Conservation (phyloP, 2,113 vertebrate species). For the Ceuthmochares aereus region DNA sequence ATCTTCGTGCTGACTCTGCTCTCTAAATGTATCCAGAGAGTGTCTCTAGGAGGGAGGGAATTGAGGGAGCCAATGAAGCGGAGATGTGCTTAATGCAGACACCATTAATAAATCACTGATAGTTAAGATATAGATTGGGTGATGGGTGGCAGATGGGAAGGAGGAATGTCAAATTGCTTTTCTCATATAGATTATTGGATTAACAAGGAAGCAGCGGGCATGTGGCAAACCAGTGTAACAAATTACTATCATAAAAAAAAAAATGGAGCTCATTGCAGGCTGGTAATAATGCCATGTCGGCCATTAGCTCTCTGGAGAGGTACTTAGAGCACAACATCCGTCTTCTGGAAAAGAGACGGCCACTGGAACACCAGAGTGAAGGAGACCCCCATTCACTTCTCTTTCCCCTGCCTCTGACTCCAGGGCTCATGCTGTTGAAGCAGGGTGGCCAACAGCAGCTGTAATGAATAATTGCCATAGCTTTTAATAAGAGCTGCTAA, state of each 20-base stretch:
- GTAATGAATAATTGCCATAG: background rate
- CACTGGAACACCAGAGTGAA: conserved; percentile 58
- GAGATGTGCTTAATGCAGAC: conserved; percentile 77
- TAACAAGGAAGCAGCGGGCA: conserved; percentile 82
- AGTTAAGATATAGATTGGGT: conserved; percentile 85
- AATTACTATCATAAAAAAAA: conserved; percentile 81
- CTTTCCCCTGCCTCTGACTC: background rate
- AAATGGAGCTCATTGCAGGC: conserved; percentile 73
- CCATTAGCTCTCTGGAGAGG: conserved; percentile 76
- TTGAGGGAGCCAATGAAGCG: conserved; percentile 39
- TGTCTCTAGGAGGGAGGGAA: conserved; percentile 46
- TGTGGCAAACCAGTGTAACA: conserved; percentile 81
- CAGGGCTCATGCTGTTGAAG: background rate
- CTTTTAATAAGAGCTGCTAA: conserved; percentile 35
- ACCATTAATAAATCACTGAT: conserved; percentile 82
- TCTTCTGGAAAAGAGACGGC: conserved; percentile 72
- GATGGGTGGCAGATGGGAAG: conserved; percentile 83
- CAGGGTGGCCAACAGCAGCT: background rate
- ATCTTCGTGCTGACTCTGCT: conserved; percentile 40
- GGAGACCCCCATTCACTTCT: background rate
- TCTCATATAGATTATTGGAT: conserved; percentile 87
- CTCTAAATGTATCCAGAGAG: conserved; percentile 56
- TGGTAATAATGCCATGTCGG: conserved; percentile 74
- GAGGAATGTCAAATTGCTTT: conserved; percentile 83
- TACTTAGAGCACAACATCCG: conserved; percentile 62